These are phyloP conservation scores for Prionace glauca DNA, from an alignment of 2,797 vertebrate species.

Conservation along the genomic window DNA sequence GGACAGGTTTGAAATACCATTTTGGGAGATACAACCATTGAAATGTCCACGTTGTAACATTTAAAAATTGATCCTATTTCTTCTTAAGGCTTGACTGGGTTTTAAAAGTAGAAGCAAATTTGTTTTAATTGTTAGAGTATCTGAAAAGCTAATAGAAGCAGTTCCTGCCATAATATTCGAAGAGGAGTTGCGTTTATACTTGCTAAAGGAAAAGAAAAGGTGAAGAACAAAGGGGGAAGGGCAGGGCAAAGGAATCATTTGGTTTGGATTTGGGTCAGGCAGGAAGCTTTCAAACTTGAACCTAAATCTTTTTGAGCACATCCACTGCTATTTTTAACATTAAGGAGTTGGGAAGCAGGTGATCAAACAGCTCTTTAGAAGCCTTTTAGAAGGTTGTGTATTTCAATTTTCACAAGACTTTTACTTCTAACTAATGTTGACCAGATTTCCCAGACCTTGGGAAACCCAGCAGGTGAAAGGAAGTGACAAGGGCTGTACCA, in stretches of 20 bases:
- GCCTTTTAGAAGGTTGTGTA: too few relatives aligned
- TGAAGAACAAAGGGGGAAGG: background rate
- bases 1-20: background rate
- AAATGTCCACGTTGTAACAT: background rate
- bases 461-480: background rate
- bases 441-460: background rate
- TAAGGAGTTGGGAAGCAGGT: background rate
- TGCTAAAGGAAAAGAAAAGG: background rate
- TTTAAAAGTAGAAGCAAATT: background rate
- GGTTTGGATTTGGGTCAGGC: background rate
- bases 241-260: background rate
- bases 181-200: background rate
- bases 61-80: background rate
- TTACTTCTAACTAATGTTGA: background rate
- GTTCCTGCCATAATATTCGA: background rate
- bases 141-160: background rate
- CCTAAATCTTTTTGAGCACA: background rate
- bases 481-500: background rate
- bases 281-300: background rate
- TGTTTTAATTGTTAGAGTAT: background rate
- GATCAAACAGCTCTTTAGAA: background rate
- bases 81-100: background rate
- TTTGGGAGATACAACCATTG: background rate
- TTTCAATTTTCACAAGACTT: too few relatives aligned
- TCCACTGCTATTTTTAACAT: background rate